Evolutionary conservation across 2,113 vertebrate species (phyloP), one percentile per base, ranked within the genome.

Genomic region (Erythrocercus mccallii): DNA sequence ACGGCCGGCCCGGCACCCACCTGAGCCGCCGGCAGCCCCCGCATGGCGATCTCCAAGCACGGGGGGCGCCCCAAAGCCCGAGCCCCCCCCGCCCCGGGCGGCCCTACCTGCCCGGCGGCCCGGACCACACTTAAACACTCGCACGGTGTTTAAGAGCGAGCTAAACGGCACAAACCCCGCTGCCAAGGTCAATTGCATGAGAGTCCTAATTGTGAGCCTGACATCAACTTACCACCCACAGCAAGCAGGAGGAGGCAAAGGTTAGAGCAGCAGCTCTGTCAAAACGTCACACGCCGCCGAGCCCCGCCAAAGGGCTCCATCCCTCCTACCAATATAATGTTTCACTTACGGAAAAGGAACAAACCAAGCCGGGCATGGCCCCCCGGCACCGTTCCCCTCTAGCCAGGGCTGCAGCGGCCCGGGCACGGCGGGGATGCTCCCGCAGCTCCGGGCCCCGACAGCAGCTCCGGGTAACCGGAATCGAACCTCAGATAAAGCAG

Each of bases 171-270:
- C 92, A 95, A 97, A 96, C 97, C 97, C 97, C 94, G 97, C 97
- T 97, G 97, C 97, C 97, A 97, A 97, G 97, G 97, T 98, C 97
- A 98, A 97, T 95, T 98, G 97, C 96, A 94, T 94, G 95, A 96
- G 94, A 96, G 96, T 97, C 97, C 97, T 97, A 97, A 98, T 97
- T 97, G 97, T 97, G 81, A 97, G 97, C 97, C 96, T 97, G 97
- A 98, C 97, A 98, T 97, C 97, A 97, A 96, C 96, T 97, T 97
- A 96, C 97, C 97, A 98, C 97, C 96, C 97, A 97, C 97, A 72
- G 96, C 86, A 97, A 95, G 97, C 96, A 40, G 95, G 92, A 97
- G 96, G 95, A 96, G 96, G 97, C 97, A 97, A 97, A 98, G 97
- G 97, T 98, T 98, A 98, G 94, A 97, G 95, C 97, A 97, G 96